Conservation (phyloP, 1,140 invertebrate species). For the Conopomorpha cramerella region DNA sequence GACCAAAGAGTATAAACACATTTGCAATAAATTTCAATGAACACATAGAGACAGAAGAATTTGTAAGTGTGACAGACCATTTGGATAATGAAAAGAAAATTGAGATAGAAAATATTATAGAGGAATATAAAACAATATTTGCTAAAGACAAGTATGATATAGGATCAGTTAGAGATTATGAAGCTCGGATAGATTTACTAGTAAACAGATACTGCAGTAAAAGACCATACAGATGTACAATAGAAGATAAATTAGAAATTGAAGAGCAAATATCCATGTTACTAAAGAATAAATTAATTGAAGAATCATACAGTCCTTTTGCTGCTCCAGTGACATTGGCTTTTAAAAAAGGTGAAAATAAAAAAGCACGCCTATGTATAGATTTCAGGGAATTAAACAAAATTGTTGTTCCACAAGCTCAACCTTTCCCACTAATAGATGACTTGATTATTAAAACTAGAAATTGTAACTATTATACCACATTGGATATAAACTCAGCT, state of each 20-base stretch:
- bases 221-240: conserved; percentile 21
- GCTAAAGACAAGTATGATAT: conserved; percentile 30
- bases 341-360: too few relatives aligned
- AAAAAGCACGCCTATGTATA: too few relatives aligned
- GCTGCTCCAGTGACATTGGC: too few relatives aligned
- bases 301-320: neutral
- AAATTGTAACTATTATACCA: conserved; percentile 29
- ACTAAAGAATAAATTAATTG: neutral
- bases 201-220: conserved; percentile 22
- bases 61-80: conserved; percentile 12
- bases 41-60: conserved; percentile 12
- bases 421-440: too few relatives aligned
- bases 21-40: conserved; percentile 16
- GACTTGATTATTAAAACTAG: too few relatives aligned
- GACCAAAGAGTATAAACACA: neutral
- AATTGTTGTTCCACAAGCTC: too few relatives aligned
- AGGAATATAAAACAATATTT: conserved; percentile 17
- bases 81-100: conserved; percentile 9
- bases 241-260: conserved; percentile 26
- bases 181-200: conserved; percentile 17
- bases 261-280: too few relatives aligned
- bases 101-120: conserved; percentile 13
- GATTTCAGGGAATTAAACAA: too few relatives aligned
- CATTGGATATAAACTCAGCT: conserved; percentile 33
- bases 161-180: conserved; percentile 6